Conservation (phyloP, 2,113 vertebrate genomes). For the Lepus americanus region DNA sequence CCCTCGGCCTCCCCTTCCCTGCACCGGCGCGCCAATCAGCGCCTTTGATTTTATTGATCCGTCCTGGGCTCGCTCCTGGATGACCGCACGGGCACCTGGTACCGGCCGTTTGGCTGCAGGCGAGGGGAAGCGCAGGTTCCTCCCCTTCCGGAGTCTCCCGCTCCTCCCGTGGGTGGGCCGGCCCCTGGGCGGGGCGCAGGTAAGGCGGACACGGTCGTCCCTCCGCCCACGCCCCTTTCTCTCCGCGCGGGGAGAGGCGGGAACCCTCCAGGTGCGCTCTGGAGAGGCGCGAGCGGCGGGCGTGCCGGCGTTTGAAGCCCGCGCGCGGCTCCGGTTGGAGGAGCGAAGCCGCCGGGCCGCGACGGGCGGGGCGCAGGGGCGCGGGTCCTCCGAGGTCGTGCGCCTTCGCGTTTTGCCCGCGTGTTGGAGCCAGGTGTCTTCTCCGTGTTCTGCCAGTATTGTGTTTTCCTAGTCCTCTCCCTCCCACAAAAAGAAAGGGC, state of each 20-base stretch:
- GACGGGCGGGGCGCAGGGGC: background rate
- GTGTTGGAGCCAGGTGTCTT: background rate
- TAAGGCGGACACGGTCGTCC: background rate
- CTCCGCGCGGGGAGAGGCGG: background rate
- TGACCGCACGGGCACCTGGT: background rate
- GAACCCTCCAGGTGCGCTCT: background rate
- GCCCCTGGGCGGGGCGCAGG: background rate
- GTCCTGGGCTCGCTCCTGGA: background rate
- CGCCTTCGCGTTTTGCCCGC: background rate
- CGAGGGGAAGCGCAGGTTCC: background rate
- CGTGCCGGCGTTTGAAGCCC: conserved; percentile 41
- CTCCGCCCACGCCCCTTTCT: background rate
- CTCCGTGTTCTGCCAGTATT: background rate
- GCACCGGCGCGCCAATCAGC: background rate
- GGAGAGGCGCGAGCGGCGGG: background rate
- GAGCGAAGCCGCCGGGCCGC: background rate
- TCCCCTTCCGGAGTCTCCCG: fast-evolving
- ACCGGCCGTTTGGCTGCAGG: background rate
- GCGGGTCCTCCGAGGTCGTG: too few relatives aligned
- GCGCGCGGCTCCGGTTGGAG: conserved; percentile 50
- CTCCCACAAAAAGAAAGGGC: background rate
- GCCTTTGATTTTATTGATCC: background rate
- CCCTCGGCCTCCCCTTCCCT: fast-evolving
- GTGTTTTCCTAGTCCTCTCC: background rate
- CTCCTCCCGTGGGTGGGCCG: background rate